Evolutionary conservation across 1,140 invertebrate genomes (phyloP).

Genomic region (Mycetomoellerius zeteki): DNA sequence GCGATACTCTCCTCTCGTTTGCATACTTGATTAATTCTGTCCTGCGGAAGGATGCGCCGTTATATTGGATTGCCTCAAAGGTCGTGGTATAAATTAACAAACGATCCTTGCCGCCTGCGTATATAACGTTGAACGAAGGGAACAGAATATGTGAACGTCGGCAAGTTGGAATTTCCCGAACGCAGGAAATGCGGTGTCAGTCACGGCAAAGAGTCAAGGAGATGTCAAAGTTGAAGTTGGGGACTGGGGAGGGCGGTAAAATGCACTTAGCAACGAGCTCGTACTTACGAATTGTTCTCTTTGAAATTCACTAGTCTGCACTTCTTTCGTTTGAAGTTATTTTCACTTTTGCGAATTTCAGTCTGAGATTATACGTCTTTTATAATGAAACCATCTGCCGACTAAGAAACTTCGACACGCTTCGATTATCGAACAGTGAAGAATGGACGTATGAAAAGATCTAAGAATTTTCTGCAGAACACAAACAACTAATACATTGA

Average conservation of each 20-base stretch:
- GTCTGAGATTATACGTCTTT: not conserved
- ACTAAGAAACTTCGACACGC: not conserved
- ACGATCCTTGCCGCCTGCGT: conserved; percentile 17
- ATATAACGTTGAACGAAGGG: conserved; percentile 28
- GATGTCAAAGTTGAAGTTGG: conserved; percentile 45
- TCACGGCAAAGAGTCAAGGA: conserved; percentile 40
- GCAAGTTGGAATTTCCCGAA: conserved; percentile 43
- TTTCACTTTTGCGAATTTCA: not conserved
- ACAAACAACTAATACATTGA: not conserved
- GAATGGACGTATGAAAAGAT: not conserved
- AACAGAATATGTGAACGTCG: conserved; percentile 21
- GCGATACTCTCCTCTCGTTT: conserved; percentile 42
- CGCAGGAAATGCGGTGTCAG: conserved; percentile 26
- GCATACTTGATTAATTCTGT: conserved; percentile 46
- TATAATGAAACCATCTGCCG: not conserved
- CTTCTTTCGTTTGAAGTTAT: conserved; percentile 31
- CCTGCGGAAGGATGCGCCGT: conserved; percentile 9
- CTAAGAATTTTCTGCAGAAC: not conserved
- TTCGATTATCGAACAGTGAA: not conserved
- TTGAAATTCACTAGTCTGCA: conserved; percentile 9
- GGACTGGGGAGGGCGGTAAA: not conserved
- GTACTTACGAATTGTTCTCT: not conserved
- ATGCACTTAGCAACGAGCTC: conserved; percentile 26
- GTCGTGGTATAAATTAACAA: conserved; percentile 65
- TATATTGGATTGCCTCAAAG: conserved; percentile 62